phyloP scores from a whole-genome alignment of 2,797 vertebrate species.

The Bucorvus abyssinicus region DNA sequence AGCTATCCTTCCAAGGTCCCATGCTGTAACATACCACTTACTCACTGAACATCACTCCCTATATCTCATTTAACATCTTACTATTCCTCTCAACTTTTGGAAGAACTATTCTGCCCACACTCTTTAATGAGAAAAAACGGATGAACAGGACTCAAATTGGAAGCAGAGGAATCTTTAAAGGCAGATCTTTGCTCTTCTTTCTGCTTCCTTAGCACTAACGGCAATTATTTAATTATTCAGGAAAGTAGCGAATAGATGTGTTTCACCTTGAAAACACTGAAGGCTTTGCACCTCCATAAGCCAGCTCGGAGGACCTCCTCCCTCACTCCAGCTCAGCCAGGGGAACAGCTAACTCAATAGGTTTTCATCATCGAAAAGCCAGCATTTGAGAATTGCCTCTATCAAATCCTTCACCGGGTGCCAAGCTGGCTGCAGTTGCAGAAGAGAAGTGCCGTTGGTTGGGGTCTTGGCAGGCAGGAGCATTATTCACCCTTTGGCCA shows the following conservation, averaged over 20 bases:
- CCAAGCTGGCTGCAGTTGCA: background rate
- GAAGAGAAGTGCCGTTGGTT: background rate
- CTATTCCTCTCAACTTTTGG: background rate
- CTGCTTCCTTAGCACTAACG: background rate
- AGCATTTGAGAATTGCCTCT: background rate
- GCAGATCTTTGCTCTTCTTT: background rate
- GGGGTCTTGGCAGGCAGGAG: background rate
- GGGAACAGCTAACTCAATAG: background rate
- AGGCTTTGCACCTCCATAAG: background rate
- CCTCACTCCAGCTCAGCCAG: background rate
- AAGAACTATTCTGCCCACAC: background rate
- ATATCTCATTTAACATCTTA: background rate
- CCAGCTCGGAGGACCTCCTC: background rate
- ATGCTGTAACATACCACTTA: background rate
- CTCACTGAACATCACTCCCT: background rate
- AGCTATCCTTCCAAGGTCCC: background rate
- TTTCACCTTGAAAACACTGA: background rate
- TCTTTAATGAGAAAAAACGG: fast-evolving
- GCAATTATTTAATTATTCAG: background rate
- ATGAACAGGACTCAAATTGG: fast-evolving
- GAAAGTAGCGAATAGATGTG: fast-evolving
- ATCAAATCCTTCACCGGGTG: background rate
- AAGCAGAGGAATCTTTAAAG: background rate
- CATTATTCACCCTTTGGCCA: background rate
- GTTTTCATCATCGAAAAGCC: background rate